phyloP scores from a whole-genome alignment of 2,797 vertebrate species.

The Poeciliopsis gracilis region DNA sequence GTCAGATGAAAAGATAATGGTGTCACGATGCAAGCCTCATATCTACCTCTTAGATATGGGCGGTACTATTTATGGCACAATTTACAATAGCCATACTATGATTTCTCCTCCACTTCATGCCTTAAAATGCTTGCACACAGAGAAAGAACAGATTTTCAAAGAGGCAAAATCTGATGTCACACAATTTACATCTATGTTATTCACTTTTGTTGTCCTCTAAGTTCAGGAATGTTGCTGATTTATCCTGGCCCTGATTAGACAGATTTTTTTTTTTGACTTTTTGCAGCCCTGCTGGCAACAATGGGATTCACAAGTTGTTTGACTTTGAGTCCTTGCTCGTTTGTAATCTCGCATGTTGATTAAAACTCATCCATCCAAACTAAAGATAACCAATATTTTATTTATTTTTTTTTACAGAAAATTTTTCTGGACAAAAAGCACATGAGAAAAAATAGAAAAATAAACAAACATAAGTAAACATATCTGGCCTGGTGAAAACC shows the following conservation, averaged over 20 bases:
- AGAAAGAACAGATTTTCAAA: slow-evolving; percentile 47
- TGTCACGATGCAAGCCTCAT: slow-evolving; percentile 67
- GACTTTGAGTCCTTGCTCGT: neutral
- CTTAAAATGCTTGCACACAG: slow-evolving; percentile 52
- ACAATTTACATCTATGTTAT: slow-evolving; percentile 48
- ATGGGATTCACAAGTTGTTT: neutral
- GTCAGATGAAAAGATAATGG: slow-evolving; percentile 78
- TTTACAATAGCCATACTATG: slow-evolving; percentile 69
- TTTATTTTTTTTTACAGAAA: no score
- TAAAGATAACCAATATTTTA: neutral
- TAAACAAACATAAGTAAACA: no score
- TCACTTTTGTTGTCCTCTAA: slow-evolving; percentile 55
- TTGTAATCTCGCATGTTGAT: neutral
- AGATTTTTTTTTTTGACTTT: slow-evolving; percentile 15
- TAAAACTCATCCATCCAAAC: neutral
- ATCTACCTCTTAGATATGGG: slow-evolving; percentile 50
- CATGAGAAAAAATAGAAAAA: no score
- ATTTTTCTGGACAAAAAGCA: no score
- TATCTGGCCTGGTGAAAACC: no score
- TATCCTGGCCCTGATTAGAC: slow-evolving; percentile 46
- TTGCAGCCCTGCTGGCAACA: slow-evolving; percentile 14
- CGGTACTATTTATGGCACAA: slow-evolving; percentile 31
- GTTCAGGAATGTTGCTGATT: slow-evolving; percentile 45
- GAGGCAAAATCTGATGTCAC: slow-evolving; percentile 49
- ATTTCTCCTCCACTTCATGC: slow-evolving; percentile 61